These are phyloP conservation scores for Cerastoderma edule DNA, from an alignment of 2,888 invertebrate species.

Conservation along the genomic window DNA sequence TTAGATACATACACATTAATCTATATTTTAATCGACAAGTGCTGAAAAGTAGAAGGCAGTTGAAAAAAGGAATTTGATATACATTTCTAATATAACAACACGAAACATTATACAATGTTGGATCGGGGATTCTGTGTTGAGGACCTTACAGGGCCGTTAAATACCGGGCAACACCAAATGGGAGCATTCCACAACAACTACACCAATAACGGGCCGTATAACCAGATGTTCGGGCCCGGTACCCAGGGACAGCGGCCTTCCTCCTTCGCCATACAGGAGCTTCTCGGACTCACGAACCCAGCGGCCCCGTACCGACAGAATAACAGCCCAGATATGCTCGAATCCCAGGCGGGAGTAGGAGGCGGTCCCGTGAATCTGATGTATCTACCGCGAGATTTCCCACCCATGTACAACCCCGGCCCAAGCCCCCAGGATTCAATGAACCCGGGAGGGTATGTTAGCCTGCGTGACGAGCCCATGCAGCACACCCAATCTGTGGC, in stretches of 20 bases:
- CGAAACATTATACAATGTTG: slow-evolving; percentile 47
- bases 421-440: slow-evolving; percentile 38
- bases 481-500: slow-evolving; percentile 57
- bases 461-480: slow-evolving; percentile 49
- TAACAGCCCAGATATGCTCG: slow-evolving; percentile 69
- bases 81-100: no score
- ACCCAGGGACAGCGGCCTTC: slow-evolving; percentile 89
- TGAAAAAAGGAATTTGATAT: no score
- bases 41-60: no score
- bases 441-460: slow-evolving; percentile 37
- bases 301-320: slow-evolving; percentile 66
- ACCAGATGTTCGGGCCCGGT: slow-evolving; percentile 64
- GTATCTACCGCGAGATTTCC: slow-evolving; percentile 51
- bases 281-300: slow-evolving; percentile 87
- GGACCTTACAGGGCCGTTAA: slow-evolving; percentile 61
- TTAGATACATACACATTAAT: no score
- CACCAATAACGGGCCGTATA: slow-evolving; percentile 64
- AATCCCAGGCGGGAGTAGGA: slow-evolving; percentile 59
- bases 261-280: slow-evolving; percentile 95
- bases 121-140: slow-evolving; percentile 55
- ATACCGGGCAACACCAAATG: slow-evolving; percentile 60
- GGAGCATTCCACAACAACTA: slow-evolving; percentile 65
- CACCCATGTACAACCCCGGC: slow-evolving; percentile 40
- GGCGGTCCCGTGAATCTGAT: slow-evolving; percentile 58
- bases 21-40: no score